Evolutionary conservation across 2,113 vertebrate genomes (phyloP).

Genomic region (Cavia porcellus): DNA sequence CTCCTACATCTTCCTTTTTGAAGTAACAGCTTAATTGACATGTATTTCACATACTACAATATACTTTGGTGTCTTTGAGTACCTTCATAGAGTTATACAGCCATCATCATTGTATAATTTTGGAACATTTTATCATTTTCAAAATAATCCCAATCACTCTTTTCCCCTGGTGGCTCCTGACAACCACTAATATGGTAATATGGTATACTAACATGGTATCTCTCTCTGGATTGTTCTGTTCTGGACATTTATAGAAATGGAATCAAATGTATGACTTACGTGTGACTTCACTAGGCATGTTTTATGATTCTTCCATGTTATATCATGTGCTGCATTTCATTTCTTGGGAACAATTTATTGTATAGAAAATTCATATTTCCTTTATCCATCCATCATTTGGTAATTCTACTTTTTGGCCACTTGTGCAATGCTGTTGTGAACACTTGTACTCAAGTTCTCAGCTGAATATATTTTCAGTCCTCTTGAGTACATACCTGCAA

Average conservation of each 20-base stretch:
- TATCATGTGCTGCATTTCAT: neutral
- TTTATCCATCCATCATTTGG: neutral
- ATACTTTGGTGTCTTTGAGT: neutral
- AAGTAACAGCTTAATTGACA: neutral
- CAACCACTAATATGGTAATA: neutral
- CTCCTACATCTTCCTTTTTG: neutral
- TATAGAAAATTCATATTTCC: neutral
- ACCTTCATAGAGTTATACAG: neutral
- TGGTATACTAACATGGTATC: neutral
- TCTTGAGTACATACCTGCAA: neutral
- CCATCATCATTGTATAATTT: neutral
- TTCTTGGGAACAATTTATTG: neutral
- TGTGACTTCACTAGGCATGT: neutral
- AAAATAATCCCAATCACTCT: neutral
- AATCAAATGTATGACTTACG: neutral
- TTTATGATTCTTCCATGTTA: neutral
- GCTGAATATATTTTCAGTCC: constrained; percentile 11
- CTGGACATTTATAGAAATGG: neutral
- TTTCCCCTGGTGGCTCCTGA: neutral
- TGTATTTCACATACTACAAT: neutral
- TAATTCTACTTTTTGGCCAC: constrained; percentile 7
- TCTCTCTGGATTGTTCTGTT: neutral
- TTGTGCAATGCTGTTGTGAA: neutral
- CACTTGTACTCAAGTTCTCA: neutral
- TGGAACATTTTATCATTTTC: neutral